A percentile compares a stretch with the other conserved stretches of the same genome.
These are phyloP conservation scores for Stenurella melanura DNA, from an alignment of 2,888 invertebrate genomes.

Conservation along the genomic window DNA sequence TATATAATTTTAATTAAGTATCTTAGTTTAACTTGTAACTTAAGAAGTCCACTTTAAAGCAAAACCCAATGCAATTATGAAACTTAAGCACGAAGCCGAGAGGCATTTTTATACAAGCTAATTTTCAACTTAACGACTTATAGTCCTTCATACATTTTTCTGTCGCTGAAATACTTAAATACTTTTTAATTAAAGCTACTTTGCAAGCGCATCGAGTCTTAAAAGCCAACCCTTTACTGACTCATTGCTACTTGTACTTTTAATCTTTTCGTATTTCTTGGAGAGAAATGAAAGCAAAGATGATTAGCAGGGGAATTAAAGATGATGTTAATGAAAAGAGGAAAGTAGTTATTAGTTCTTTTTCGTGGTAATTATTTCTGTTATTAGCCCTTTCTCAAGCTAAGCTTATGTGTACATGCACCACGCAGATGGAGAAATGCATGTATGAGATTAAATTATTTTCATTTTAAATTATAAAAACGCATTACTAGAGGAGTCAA, in stretches of 20 bases:
- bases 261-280: slow-evolving; percentile 67
- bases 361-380: slow-evolving; percentile 55
- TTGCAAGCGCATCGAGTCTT: slow-evolving; percentile 63
- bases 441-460: not conserved
- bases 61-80: slow-evolving; percentile 54
- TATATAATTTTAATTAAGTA: slow-evolving; percentile 47
- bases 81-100: slow-evolving; percentile 54
- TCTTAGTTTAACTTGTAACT: slow-evolving; percentile 39
- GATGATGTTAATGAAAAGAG: slow-evolving; percentile 59
- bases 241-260: slow-evolving; percentile 65
- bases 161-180: slow-evolving; percentile 64
- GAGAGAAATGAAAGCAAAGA: slow-evolving; percentile 64
- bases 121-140: slow-evolving; percentile 55
- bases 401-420: slow-evolving; percentile 38
- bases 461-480: no score
- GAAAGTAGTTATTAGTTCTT: slow-evolving; percentile 56
- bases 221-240: slow-evolving; percentile 64
- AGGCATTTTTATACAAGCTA: slow-evolving; percentile 55
- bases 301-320: slow-evolving; percentile 64
- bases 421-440: not conserved
- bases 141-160: slow-evolving; percentile 60
- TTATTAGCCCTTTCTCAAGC: slow-evolving; percentile 54
- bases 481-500: no score
- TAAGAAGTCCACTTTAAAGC: slow-evolving; percentile 49
- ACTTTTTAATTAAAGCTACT: slow-evolving; percentile 68